phyloP scores from a whole-genome alignment of 2,888 invertebrate species.

The Dermolepida albohirtum region DNA sequence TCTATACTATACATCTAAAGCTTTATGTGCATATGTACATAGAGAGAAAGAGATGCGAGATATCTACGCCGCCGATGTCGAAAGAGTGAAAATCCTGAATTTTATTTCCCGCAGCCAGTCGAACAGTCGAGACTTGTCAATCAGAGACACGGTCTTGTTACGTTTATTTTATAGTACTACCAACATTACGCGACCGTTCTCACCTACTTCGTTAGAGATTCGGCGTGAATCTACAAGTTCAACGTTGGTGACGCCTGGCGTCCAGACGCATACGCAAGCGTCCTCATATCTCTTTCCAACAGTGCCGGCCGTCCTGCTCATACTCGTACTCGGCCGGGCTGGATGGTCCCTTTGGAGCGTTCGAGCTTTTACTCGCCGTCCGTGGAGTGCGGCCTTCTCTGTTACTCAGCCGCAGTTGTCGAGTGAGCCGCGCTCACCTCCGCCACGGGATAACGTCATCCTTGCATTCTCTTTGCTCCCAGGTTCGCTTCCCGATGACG shows the following conservation, averaged over 20 bases:
- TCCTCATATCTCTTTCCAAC: constrained; percentile 42
- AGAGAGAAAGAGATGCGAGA: too few relatives aligned
- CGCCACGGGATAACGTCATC: constrained; percentile 18
- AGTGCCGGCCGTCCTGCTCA: background rate
- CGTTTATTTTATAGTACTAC: constrained; percentile 35
- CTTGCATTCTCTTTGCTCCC: constrained; percentile 22
- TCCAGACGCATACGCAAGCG: constrained; percentile 50
- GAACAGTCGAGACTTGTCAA: too few relatives aligned
- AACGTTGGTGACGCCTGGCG: constrained; percentile 45
- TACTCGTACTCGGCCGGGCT: constrained; percentile 11
- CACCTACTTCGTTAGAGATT: constrained; percentile 44
- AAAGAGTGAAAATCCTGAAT: too few relatives aligned
- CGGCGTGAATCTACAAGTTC: constrained; percentile 48
- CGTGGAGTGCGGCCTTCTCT: constrained; percentile 4
- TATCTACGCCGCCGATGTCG: too few relatives aligned
- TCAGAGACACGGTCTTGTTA: constrained; percentile 15
- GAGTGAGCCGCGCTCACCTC: constrained; percentile 24
- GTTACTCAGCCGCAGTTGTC: background rate
- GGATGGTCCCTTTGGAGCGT: background rate
- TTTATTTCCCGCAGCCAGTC: too few relatives aligned
- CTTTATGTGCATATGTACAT: too few relatives aligned
- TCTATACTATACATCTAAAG: too few relatives aligned
- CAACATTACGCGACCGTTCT: constrained; percentile 44
- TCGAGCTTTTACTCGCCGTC: constrained; percentile 27
- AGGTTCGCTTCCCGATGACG: constrained; percentile 24